Evolutionary conservation across 2,797 vertebrate genomes (phyloP).

Genomic region (Melanotaenia parkinsoni): DNA sequence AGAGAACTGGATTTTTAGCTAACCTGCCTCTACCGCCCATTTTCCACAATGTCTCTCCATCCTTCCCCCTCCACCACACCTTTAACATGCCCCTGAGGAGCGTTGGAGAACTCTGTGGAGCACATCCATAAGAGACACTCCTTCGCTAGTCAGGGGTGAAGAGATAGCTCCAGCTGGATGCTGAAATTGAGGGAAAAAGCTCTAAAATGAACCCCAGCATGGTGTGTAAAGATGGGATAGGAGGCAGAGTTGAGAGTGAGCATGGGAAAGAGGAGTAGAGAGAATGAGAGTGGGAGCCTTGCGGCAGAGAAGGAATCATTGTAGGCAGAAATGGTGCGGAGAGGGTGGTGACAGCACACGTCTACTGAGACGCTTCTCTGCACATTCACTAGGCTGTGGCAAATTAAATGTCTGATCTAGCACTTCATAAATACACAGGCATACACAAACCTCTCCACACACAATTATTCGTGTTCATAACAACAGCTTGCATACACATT

Average conservation of each 20-base stretch:
- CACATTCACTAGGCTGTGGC: constrained; percentile 76
- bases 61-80: constrained; percentile 54
- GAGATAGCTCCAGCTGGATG: constrained; percentile 74
- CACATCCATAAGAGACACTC: constrained; percentile 67
- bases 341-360: constrained; percentile 71
- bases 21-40: constrained; percentile 37
- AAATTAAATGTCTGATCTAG: constrained; percentile 78
- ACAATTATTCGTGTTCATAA: constrained; percentile 66
- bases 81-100: constrained; percentile 69
- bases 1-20: constrained; percentile 53
- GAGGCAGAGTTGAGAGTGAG: constrained; percentile 31
- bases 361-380: constrained; percentile 71
- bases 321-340: constrained; percentile 45
- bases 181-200: constrained; percentile 68
- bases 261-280: constrained; percentile 30
- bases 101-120: constrained; percentile 55
- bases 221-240: constrained; percentile 51
- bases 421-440: constrained; percentile 73
- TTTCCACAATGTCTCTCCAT: constrained; percentile 28
- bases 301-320: constrained; percentile 53
- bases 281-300: constrained; percentile 49
- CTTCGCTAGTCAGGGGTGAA: constrained; percentile 59
- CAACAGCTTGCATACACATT: constrained; percentile 47
- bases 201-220: constrained; percentile 78
- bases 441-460: constrained; percentile 63